Evolutionary conservation across 2,888 invertebrate genomes (phyloP).

Genomic region (Caenorhabditis sulstoni): DNA sequence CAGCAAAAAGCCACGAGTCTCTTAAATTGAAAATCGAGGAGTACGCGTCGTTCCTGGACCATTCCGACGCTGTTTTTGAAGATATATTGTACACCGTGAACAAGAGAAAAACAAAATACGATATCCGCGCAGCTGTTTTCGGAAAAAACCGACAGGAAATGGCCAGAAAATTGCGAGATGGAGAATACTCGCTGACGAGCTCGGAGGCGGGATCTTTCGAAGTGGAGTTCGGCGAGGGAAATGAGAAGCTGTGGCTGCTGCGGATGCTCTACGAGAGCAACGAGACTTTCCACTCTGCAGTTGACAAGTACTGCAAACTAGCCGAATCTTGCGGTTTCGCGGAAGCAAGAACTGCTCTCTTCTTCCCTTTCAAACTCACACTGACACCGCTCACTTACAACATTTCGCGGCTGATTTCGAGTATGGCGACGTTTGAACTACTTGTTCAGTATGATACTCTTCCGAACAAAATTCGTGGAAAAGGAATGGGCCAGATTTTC

Average conservation of each 20-base stretch:
- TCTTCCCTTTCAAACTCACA: constrained; percentile 61
- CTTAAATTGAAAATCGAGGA: constrained; percentile 58
- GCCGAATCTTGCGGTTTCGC: constrained; percentile 54
- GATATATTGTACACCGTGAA: constrained; percentile 67
- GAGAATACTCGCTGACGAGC: constrained; percentile 22
- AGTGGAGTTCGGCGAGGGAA: constrained; percentile 60
- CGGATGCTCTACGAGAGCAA: constrained; percentile 57
- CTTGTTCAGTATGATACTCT: constrained; percentile 41
- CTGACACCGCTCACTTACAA: constrained; percentile 52
- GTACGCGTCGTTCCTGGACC: constrained; percentile 52
- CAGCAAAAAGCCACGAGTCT: constrained; percentile 62
- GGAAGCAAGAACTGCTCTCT: constrained; percentile 60
- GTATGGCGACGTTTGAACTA: constrained; percentile 56
- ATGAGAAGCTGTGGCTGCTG: constrained; percentile 58
- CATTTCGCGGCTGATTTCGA: constrained; percentile 55
- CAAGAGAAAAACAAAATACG: constrained; percentile 58
- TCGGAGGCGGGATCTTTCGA: constrained; percentile 37
- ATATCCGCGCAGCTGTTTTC: constrained; percentile 58
- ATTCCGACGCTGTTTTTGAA: constrained; percentile 30
- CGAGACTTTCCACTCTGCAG: constrained; percentile 43
- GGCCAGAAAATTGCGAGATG: constrained; percentile 44
- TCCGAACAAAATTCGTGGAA: constrained; percentile 52
- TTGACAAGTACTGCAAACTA: constrained; percentile 56
- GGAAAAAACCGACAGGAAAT: constrained; percentile 59
- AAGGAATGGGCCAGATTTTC: constrained; percentile 51